phyloP scores from a whole-genome alignment of 2,797 vertebrate species.

The Pteropus rufus region DNA sequence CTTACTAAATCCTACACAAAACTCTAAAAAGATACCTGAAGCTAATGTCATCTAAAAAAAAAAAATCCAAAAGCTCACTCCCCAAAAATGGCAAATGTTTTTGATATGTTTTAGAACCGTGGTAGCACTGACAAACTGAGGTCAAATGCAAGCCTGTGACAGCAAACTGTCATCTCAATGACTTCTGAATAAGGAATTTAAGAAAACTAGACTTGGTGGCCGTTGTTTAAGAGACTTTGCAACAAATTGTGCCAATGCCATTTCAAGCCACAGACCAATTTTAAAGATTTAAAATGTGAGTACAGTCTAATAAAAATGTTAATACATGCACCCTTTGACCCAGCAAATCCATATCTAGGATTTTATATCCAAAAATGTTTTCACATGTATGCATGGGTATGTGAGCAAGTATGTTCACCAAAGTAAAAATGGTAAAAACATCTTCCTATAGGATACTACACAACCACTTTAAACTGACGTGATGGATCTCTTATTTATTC shows the following conservation, averaged over 20 bases:
- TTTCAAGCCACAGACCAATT: neutral
- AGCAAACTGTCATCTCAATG: neutral
- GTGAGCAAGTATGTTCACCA: neutral
- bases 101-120: neutral
- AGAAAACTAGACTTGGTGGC: neutral
- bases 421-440: neutral
- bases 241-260: neutral
- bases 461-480: neutral
- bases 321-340: neutral
- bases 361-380: slow-evolving; percentile 3
- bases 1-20: neutral
- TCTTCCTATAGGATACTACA: neutral
- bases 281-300: slow-evolving; percentile 26
- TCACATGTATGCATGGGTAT: neutral
- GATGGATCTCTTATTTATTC: neutral
- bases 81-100: neutral
- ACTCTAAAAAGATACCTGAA: neutral
- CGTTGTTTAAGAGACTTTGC: neutral
- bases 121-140: neutral
- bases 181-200: neutral
- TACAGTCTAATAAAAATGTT: neutral
- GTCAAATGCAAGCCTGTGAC: neutral
- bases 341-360: neutral
- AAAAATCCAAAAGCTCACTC: neutral
- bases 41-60: neutral